These are phyloP conservation scores for Hermaeophaga mercurialis DNA, from an alignment of 2,888 invertebrate genomes.

Conservation along the genomic window DNA sequence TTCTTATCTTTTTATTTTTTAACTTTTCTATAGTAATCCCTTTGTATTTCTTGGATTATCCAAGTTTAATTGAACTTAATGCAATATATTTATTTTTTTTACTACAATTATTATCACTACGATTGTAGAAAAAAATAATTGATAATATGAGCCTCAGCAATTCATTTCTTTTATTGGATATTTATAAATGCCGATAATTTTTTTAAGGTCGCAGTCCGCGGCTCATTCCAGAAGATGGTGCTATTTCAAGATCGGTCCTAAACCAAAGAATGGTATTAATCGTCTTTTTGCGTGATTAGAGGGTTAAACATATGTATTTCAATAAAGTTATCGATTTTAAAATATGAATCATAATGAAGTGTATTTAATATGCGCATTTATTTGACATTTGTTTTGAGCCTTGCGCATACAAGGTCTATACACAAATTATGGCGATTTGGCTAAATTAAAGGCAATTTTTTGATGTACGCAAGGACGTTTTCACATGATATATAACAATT, in stretches of 20 bases:
- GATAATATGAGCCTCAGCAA: no score
- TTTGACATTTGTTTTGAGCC: constrained; percentile 15
- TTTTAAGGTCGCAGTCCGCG: no score
- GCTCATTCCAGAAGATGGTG: not conserved
- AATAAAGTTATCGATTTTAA: constrained; percentile 20
- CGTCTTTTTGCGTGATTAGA: constrained; percentile 1
- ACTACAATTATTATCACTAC: no score
- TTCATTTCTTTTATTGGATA: no score
- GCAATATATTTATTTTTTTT: no score
- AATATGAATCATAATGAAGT: constrained; percentile 13
- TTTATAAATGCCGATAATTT: no score
- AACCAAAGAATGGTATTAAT: constrained; percentile 1
- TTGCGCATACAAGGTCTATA: constrained; percentile 2
- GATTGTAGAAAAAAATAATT: no score
- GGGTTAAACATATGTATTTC: constrained; percentile 11
- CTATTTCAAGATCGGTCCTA: not conserved
- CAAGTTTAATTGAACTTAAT: no score
- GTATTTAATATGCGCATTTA: constrained; percentile 17
- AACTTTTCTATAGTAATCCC: no score
- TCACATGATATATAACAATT: constrained; percentile 26
- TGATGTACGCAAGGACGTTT: constrained; percentile 25
- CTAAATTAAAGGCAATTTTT: constrained; percentile 7
- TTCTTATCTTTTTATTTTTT: no score
- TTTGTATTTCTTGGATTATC: no score
- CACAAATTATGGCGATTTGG: constrained; percentile 3